Conservation (phyloP, 2,113 vertebrate genomes). For the Indicator maculatus region DNA sequence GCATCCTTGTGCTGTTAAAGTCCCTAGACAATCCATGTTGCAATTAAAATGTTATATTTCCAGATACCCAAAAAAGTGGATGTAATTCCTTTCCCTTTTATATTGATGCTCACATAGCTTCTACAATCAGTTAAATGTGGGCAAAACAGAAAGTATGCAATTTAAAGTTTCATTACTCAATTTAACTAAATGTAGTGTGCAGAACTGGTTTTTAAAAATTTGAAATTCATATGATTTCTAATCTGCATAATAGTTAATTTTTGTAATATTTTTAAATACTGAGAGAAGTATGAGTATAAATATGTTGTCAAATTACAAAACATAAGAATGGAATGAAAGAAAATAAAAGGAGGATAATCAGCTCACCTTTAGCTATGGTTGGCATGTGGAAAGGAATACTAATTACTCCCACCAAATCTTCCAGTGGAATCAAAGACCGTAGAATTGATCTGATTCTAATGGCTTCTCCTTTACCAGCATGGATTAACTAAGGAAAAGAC, state of each 20-base stretch:
- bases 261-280: not conserved
- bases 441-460: constrained; percentile 95
- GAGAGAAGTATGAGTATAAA: not conserved
- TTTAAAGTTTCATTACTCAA: not conserved
- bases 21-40: not conserved
- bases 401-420: constrained; percentile 95
- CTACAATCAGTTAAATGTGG: not conserved
- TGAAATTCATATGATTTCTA: not conserved
- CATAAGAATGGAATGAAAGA: not conserved
- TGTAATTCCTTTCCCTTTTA: not conserved
- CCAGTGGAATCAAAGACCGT: constrained; percentile 91
- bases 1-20: not conserved
- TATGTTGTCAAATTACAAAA: not conserved
- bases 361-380: constrained; percentile 88
- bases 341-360: not conserved
- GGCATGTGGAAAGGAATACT: constrained; percentile 96
- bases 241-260: not conserved
- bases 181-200: not conserved
- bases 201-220: not conserved
- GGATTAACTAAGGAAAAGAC: constrained; percentile 83
- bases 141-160: not conserved
- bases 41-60: not conserved
- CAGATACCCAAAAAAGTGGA: not conserved
- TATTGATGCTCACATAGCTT: not conserved
- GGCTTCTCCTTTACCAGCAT: constrained; percentile 95